These are phyloP conservation scores for Bicyclus anynana DNA, from an alignment of 1,140 invertebrate species.

Conservation along the genomic window DNA sequence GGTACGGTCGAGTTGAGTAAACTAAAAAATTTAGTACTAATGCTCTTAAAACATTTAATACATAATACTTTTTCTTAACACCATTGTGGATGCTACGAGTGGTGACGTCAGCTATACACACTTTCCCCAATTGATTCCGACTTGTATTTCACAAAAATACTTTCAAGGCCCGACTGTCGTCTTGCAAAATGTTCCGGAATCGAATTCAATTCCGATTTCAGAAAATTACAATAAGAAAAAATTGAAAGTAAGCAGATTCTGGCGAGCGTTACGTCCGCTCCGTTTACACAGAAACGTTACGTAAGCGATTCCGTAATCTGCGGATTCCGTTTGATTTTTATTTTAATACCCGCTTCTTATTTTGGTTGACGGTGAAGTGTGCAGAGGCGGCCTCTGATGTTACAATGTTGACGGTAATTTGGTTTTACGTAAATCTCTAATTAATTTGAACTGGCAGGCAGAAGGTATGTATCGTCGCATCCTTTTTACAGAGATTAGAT, in stretches of 20 bases:
- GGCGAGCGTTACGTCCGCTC: constrained; percentile 2
- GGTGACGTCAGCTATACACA: too few relatives aligned
- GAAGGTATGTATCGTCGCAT: too few relatives aligned
- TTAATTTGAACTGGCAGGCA: too few relatives aligned
- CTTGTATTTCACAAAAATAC: background rate
- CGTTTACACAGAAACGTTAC: background rate
- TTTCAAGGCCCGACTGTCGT: background rate
- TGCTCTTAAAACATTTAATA: too few relatives aligned
- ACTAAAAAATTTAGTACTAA: too few relatives aligned
- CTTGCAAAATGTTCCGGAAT: background rate
- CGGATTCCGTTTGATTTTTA: background rate
- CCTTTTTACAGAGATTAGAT: too few relatives aligned
- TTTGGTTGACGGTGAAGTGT: constrained; percentile 1
- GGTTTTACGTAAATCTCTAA: too few relatives aligned
- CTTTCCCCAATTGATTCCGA: background rate
- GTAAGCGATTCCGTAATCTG: constrained; percentile 1
- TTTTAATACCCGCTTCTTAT: background rate
- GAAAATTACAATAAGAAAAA: background rate
- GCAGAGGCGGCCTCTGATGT: background rate
- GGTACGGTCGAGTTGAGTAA: too few relatives aligned
- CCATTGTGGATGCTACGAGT: too few relatives aligned
- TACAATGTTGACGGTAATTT: too few relatives aligned
- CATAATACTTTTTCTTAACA: too few relatives aligned
- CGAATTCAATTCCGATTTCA: background rate
- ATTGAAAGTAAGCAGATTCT: constrained; percentile 4